These are phyloP conservation scores for Caerostris darwini DNA, from an alignment of 1,140 invertebrate species.

Conservation along the genomic window DNA sequence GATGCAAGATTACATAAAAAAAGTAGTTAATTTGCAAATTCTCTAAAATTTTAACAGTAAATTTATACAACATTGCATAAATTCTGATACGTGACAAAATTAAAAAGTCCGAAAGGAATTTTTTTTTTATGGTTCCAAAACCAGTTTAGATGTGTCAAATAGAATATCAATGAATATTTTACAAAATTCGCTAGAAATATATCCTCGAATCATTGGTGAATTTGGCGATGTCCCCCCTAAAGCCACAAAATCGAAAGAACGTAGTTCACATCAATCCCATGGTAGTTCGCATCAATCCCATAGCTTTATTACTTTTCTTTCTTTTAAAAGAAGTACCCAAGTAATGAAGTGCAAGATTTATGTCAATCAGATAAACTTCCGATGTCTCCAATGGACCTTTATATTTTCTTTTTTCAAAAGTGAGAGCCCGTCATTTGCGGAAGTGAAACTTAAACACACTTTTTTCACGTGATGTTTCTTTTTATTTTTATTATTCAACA, in stretches of 20 bases:
- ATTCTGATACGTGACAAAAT: neutral
- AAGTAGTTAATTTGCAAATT: too few species aligned
- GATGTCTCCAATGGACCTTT: slow-evolving; percentile 60
- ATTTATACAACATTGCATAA: too few species aligned
- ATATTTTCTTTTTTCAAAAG: slow-evolving; percentile 51
- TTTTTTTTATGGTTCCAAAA: neutral
- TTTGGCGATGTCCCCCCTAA: slow-evolving; percentile 10
- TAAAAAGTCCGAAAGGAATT: neutral
- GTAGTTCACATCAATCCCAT: slow-evolving; percentile 54
- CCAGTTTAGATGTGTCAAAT: neutral
- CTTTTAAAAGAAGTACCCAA: slow-evolving; percentile 16
- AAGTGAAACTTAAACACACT: slow-evolving; percentile 48
- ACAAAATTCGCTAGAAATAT: neutral
- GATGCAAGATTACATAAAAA: too few species aligned
- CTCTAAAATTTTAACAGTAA: too few species aligned
- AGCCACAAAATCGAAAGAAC: neutral
- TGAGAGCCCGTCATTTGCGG: slow-evolving; percentile 50
- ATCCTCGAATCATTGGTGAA: neutral
- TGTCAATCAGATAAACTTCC: slow-evolving; percentile 76
- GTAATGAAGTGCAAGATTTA: slow-evolving; percentile 71
- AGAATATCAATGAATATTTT: slow-evolving; percentile 17
- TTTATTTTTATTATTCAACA: slow-evolving; percentile 5
- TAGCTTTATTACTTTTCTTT: neutral
- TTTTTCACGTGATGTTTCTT: neutral
- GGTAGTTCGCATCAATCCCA: neutral